Evolutionary conservation across 2,888 invertebrate genomes (phyloP).

Genomic region (Poecilus cupreus): DNA sequence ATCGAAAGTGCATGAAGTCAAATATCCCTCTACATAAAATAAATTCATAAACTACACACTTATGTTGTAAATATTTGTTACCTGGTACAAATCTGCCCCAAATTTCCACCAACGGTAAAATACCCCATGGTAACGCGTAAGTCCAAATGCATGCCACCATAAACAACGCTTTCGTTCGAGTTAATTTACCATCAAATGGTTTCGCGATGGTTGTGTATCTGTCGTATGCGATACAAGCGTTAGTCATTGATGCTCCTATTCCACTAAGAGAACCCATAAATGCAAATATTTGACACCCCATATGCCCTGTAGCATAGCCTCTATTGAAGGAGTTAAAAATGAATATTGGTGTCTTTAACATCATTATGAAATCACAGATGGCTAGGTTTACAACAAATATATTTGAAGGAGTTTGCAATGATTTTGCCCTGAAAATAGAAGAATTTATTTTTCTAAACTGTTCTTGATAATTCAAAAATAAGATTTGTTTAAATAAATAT

Average conservation of each 20-base stretch:
- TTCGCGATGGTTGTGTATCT: conserved; percentile 86
- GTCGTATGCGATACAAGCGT: conserved; percentile 91
- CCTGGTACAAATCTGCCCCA: conserved; percentile 93
- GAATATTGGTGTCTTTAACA: conserved; percentile 89
- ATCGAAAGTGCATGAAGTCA: conserved; percentile 90
- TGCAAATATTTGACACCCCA: conserved; percentile 86
- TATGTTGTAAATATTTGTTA: conserved; percentile 67
- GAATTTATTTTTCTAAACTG: too few species aligned
- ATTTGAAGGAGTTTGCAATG: conserved; percentile 86
- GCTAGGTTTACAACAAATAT: conserved; percentile 89
- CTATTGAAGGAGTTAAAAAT: conserved; percentile 88
- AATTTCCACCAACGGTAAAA: conserved; percentile 85
- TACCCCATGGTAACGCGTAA: conserved; percentile 87
- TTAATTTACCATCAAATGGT: conserved; percentile 88
- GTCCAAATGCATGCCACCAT: conserved; percentile 85
- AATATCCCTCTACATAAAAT: conserved; percentile 85
- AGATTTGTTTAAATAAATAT: neutral
- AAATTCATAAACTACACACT: neutral
- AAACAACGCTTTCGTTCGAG: conserved; percentile 85
- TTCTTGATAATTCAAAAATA: neutral
- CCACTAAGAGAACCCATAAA: conserved; percentile 86
- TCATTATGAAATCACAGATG: conserved; percentile 90
- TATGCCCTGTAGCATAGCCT: conserved; percentile 83
- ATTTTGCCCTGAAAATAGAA: conserved; percentile 85
- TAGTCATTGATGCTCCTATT: conserved; percentile 86